Base-by-base conservation (phyloP, 1,140 invertebrate species). In the Trinorchestia longiramus region DNA sequence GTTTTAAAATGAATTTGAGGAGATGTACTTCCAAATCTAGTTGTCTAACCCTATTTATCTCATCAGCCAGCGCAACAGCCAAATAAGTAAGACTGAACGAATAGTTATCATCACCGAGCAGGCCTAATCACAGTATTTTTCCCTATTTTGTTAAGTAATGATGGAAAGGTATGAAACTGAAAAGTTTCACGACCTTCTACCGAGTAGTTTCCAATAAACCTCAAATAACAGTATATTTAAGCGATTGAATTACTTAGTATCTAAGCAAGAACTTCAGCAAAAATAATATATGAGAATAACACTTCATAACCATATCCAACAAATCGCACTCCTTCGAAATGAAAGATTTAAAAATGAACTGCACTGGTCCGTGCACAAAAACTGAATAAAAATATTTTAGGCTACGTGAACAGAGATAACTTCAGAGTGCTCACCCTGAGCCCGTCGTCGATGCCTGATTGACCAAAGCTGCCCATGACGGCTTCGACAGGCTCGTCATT, bases 401-500 rank as follows among this genome's bases (percentile, higher is more conserved):
- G 62, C 1, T 77, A 11, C 15, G 1, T 77, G 36, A 77, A 77
- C n/a, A n/a, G n/a, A n/a, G 62, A 77, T 77, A 90, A 42, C 42
- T 90, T 41, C 8, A 90, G 36, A 4, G 3, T 90, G 15, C 44
- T 94, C 41, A 94, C 92, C 92, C 43, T 23, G 17, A 94, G 92
- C 6, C 92, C 92, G 43, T 94, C 92, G 40, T 94, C 92, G 41
- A 94, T 42, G 36, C 92, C 92, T 19, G 19, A 43, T 11, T 47
- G 6, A 11, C 92, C 92, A 40, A 94, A 47, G 43, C 43, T 94
- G 43, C 92, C 92, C 92, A 94, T 94, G 43, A 94, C 92, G 8
- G 92, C 92, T 44, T 94, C 92, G 1, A 94, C 44, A 36, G 92
- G 92, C 40, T 44, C 92, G 44, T 94, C 92, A 11, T 94, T 90